phyloP scores from a whole-genome alignment of 1,140 invertebrate genomes.

The Bicyclus anynana region DNA sequence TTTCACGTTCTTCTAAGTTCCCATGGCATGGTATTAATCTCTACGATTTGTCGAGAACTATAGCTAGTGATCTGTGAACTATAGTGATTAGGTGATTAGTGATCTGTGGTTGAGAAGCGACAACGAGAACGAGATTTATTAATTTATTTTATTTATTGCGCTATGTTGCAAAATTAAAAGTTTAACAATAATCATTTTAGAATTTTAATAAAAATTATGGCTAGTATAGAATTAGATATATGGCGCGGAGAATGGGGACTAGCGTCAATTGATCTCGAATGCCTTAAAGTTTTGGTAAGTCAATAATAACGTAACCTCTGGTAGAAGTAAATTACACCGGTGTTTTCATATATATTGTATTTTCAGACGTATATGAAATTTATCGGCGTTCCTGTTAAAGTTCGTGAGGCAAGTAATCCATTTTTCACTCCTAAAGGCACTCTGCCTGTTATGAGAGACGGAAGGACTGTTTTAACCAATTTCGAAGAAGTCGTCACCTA shows the following conservation, averaged over 20 bases:
- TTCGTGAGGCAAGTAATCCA: conserved; percentile 83
- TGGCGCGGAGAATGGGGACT: conserved; percentile 92
- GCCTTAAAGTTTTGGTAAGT: conserved; percentile 87
- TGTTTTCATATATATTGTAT: conserved; percentile 29
- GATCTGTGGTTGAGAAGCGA: too few species aligned
- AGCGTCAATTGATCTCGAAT: conserved; percentile 88
- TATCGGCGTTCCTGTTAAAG: conserved; percentile 81
- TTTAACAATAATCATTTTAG: conserved; percentile 9
- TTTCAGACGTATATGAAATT: conserved; percentile 86
- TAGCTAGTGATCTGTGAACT: too few species aligned
- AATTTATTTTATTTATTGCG: too few species aligned
- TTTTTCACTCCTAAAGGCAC: conserved; percentile 81
- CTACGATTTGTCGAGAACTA: too few species aligned
- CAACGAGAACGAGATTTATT: too few species aligned
- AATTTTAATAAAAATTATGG: conserved; percentile 39
- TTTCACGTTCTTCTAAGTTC: too few species aligned
- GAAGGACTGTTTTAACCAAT: conserved; percentile 77
- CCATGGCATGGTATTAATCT: too few species aligned
- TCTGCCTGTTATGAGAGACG: conserved; percentile 83
- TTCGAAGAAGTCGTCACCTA: conserved; percentile 82
- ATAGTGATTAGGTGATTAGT: too few species aligned
- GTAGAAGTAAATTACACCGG: conserved; percentile 34
- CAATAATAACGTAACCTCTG: conserved; percentile 41
- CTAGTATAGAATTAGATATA: conserved; percentile 82
- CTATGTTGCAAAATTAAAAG: conserved; percentile 33